phyloP scores from a whole-genome alignment of 2,888 invertebrate species.

The Pedicia rivosa region DNA sequence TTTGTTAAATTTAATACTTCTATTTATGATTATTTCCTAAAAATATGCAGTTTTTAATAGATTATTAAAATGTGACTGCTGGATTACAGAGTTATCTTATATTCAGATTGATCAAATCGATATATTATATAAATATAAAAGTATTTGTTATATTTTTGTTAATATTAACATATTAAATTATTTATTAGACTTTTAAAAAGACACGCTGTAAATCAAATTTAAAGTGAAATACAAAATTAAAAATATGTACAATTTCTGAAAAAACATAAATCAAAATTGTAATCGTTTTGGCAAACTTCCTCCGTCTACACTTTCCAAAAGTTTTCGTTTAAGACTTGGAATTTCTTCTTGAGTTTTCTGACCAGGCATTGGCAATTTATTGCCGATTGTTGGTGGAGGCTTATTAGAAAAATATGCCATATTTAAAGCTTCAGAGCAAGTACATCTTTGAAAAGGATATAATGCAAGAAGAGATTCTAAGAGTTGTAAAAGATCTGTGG shows the following conservation, averaged over 20 bases:
- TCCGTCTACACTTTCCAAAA: slow-evolving; percentile 42
- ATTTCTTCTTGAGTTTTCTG: slow-evolving; percentile 28
- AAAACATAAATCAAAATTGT: slow-evolving; percentile 33
- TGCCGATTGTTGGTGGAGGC: slow-evolving; percentile 71
- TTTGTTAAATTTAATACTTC: too few relatives aligned
- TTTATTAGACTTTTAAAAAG: too few relatives aligned
- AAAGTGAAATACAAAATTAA: neutral
- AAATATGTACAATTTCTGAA: too few relatives aligned
- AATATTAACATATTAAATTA: too few relatives aligned
- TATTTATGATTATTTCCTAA: too few relatives aligned
- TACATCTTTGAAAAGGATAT: slow-evolving; percentile 68
- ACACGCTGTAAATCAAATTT: too few relatives aligned
- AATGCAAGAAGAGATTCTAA: slow-evolving; percentile 61
- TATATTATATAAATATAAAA: too few relatives aligned
- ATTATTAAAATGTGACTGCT: too few relatives aligned
- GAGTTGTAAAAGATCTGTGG: slow-evolving; percentile 75
- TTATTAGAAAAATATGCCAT: slow-evolving; percentile 86
- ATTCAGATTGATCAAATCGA: too few relatives aligned
- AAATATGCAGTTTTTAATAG: too few relatives aligned
- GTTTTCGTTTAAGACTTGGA: slow-evolving; percentile 48
- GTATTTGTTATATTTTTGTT: too few relatives aligned
- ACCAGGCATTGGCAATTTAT: slow-evolving; percentile 49
- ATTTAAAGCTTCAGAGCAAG: slow-evolving; percentile 68
- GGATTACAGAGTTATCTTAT: too few relatives aligned
- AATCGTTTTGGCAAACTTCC: slow-evolving; percentile 39